phyloP scores from a whole-genome alignment of 2,113 vertebrate genomes.

The Oriolus oriolus region DNA sequence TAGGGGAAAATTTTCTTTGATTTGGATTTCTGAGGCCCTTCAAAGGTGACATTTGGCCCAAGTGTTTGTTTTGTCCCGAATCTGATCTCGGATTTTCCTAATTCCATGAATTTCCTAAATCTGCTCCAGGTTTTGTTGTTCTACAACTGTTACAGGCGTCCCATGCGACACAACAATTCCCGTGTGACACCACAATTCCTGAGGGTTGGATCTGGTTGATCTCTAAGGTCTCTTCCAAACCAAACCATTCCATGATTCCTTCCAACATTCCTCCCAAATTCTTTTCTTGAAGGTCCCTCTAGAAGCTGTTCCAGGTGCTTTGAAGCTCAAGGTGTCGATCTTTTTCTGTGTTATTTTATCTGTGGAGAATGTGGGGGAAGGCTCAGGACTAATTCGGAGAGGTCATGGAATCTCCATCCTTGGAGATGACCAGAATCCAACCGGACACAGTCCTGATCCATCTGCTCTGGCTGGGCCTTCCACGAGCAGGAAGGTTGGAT shows the following conservation, averaged over 20 bases:
- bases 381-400: background rate
- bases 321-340: background rate
- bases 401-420: background rate
- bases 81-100: fast-evolving
- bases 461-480: background rate
- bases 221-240: background rate
- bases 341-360: background rate
- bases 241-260: background rate
- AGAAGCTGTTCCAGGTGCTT: background rate
- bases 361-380: fast-evolving
- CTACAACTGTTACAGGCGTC: background rate
- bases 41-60: background rate
- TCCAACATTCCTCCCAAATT: background rate
- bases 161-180: fast-evolving
- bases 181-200: fast-evolving
- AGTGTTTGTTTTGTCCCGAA: background rate
- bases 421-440: background rate
- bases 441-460: background rate
- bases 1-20: fast-evolving
- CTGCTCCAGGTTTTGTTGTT: background rate
- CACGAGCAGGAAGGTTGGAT: background rate
- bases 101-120: fast-evolving
- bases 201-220: background rate
- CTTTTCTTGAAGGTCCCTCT: background rate
- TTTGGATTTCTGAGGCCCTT: background rate